Conservation (phyloP, 2,888 invertebrate species). For the Isotomurus palustris region DNA sequence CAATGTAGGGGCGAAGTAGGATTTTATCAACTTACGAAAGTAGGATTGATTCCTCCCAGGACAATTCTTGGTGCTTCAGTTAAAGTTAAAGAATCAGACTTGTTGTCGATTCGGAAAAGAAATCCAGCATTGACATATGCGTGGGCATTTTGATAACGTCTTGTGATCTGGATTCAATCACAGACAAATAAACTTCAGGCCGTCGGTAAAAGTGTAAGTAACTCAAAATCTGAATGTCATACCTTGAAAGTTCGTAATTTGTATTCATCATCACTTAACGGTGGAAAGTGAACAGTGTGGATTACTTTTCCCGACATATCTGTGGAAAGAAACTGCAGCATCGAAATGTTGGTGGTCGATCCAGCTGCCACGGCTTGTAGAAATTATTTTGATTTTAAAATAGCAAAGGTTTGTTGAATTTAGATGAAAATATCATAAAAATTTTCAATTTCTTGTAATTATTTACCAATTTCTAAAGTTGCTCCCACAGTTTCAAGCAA, state of each 20-base stretch:
- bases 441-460: background rate
- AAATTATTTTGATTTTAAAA: too few species aligned
- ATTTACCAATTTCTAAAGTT: constrained; percentile 46
- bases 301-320: constrained; percentile 65
- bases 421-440: too few species aligned
- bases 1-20: background rate
- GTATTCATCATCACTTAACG: constrained; percentile 53
- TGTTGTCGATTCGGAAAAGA: constrained; percentile 26
- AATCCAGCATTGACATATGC: constrained; percentile 44
- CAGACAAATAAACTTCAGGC: background rate
- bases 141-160: constrained; percentile 43
- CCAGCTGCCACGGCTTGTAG: background rate
- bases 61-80: constrained; percentile 23
- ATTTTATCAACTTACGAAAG: constrained; percentile 10
- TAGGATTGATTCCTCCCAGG: constrained; percentile 19
- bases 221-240: constrained; percentile 1
- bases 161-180: constrained; percentile 25
- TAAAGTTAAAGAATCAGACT: constrained; percentile 3
- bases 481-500: constrained; percentile 52
- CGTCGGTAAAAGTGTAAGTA: background rate
- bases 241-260: constrained; percentile 65
- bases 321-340: constrained; percentile 54
- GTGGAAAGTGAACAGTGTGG: constrained; percentile 58
- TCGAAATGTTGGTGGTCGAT: background rate
- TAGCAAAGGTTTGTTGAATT: too few species aligned